Percentiles rank a stretch among this genome's conserved stretches.
Conservation (phyloP, 2,888 invertebrate species). For the Idaea biselata region DNA sequence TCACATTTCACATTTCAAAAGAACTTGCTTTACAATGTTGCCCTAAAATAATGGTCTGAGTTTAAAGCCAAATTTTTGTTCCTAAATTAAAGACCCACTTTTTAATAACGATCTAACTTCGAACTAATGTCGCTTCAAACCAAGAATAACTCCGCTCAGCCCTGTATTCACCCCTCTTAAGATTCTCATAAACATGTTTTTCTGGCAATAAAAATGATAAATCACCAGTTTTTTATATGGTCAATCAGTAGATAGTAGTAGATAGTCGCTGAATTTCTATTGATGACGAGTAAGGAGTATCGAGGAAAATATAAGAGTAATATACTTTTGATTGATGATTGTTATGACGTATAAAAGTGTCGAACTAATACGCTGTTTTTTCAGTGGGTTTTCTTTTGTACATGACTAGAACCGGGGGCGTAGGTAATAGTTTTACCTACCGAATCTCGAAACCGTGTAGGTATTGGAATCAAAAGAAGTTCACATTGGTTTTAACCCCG, state of each 20-base stretch:
- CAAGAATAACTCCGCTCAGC: constrained; percentile 35
- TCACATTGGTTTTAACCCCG: no score
- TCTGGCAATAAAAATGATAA: constrained; percentile 81
- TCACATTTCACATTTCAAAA: no score
- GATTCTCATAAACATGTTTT: constrained; percentile 82
- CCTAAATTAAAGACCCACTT: no score
- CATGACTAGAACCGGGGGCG: neutral
- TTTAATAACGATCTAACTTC: constrained; percentile 5
- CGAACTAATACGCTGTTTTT: constrained; percentile 43
- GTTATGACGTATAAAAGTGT: constrained; percentile 5
- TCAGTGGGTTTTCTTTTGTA: constrained; percentile 12
- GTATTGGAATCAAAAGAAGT: no score
- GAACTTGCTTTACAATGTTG: no score
- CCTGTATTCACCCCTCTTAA: constrained; percentile 62
- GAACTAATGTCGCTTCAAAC: neutral
- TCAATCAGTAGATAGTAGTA: constrained; percentile 73
- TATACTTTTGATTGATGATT: constrained; percentile 41
- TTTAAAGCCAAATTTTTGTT: constrained; percentile 6
- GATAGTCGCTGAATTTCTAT: constrained; percentile 59
- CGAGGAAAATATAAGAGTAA: constrained; percentile 30
- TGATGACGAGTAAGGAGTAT: constrained; percentile 63
- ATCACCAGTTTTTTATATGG: constrained; percentile 80
- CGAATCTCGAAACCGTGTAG: no score
- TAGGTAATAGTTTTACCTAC: neutral
- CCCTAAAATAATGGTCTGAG: neutral